These are phyloP conservation scores for Myotis vivesi DNA, from an alignment of 2,797 vertebrate genomes.

Conservation along the genomic window DNA sequence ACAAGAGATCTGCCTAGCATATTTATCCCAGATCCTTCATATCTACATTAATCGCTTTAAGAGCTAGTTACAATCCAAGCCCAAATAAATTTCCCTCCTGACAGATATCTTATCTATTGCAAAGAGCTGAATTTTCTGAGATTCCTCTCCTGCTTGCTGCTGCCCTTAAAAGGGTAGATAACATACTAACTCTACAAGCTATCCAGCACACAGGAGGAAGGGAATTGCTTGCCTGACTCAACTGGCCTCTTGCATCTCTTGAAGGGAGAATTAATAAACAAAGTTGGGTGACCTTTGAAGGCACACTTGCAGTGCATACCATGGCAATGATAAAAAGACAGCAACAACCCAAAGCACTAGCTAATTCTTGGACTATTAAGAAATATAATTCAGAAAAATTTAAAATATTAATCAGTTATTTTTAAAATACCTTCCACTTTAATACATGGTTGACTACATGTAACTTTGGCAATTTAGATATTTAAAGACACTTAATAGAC, in stretches of 20 bases:
- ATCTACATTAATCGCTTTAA: neutral
- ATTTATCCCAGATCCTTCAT: neutral
- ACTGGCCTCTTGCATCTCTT: constrained; percentile 16
- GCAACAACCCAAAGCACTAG: neutral
- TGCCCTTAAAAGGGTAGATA: constrained; percentile 41
- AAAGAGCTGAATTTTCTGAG: constrained; percentile 38
- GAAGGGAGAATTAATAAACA: constrained; percentile 57
- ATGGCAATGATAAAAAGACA: neutral
- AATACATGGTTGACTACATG: neutral
- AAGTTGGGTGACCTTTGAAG: constrained; percentile 23
- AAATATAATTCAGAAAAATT: constrained; percentile 8
- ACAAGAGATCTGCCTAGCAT: neutral
- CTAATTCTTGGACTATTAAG: neutral
- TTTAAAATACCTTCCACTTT: neutral
- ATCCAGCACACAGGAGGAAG: neutral
- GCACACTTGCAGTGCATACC: neutral
- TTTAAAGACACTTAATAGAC: neutral
- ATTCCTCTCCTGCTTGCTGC: neutral
- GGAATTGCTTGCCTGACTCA: neutral
- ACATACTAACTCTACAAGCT: neutral
- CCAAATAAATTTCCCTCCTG: constrained; percentile 39
- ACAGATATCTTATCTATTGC: constrained; percentile 47
- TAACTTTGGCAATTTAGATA: neutral
- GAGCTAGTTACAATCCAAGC: neutral
- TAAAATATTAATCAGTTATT: neutral